Evolutionary conservation across 2,113 vertebrate species (phyloP).

Genomic region (Nothoprocta perdicaria): DNA sequence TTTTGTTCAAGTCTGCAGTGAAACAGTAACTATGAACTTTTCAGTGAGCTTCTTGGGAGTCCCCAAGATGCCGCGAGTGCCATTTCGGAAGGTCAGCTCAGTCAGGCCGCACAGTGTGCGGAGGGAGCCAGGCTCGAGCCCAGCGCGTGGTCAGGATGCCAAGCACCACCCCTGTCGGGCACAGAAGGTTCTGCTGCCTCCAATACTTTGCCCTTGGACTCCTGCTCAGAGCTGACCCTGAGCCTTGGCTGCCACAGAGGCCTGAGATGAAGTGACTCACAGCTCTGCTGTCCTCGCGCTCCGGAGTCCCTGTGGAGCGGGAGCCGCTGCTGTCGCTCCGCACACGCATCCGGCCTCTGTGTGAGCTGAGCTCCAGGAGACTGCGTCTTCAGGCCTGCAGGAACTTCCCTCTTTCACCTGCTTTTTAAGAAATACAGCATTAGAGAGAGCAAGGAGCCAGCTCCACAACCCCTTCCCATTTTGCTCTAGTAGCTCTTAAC

Average conservation of each 20-base stretch:
- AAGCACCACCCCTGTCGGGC: too few relatives aligned
- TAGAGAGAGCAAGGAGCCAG: neutral
- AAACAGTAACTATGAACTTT: neutral
- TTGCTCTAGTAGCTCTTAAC: accelerated
- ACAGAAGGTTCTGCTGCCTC: neutral
- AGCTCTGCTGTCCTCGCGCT: neutral
- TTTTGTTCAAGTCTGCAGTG: neutral
- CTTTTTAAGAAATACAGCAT: neutral
- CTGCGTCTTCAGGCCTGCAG: neutral
- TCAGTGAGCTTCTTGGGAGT: neutral
- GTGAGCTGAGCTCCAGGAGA: neutral
- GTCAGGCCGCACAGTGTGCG: neutral
- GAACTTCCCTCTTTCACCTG: neutral
- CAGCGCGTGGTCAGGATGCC: too few relatives aligned
- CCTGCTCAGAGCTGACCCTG: neutral
- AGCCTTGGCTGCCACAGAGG: neutral
- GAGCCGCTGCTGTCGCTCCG: neutral
- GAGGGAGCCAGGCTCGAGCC: neutral
- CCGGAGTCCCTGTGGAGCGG: too few relatives aligned
- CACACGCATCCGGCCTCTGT: too few relatives aligned
- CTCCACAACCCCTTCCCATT: accelerated
- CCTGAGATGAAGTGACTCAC: neutral
- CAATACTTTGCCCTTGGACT: neutral
- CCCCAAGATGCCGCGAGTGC: neutral
- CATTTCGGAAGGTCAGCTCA: neutral